Evolutionary conservation across 2,888 invertebrate genomes (phyloP), one percentile per base, ranked within the genome.

Genomic region (Lasioglossum lativentre): DNA sequence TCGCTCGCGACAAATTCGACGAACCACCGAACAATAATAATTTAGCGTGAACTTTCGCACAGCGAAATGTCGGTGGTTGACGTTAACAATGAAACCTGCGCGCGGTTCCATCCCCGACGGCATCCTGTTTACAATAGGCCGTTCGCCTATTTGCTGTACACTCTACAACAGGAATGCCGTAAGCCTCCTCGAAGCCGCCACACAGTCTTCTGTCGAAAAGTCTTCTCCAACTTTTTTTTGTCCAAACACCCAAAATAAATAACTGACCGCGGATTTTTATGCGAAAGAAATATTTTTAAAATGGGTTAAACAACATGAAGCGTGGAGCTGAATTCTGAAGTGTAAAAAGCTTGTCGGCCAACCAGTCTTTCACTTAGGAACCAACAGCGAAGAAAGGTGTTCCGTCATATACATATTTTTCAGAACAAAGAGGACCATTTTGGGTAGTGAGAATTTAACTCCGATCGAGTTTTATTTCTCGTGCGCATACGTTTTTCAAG

Each of bases 401-500:
- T 27, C 14, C 16, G 63, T 66, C 12, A 27, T 66, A 34, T n/a
- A n/a, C n/a, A n/a, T 66, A 66, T 30, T 66, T 66, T 30, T 19
- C 3, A 19, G 63, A 66, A 66, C 63, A 66, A 66, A 66, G 63
- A 66, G 63, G 16, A 19, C 63, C 63, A 66, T 66, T 34, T 19
- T 16, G 34, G 8, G 30, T 34, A 5, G 34, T 19, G 63, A 27
- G 59, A 59, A 59, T 59, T 59, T 66, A 66, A 73, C 59, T 1
- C 59, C 59, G 59, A 23, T 56, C 27, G 71, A 72, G 80, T 75
- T 86, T 56, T n/a, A 66, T 30, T 66, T 83, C 56, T 47, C 74
- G 47, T n/a, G 16, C 66, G n/a, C 71, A 34, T 23, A 16, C 66
- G 6, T 72, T 75, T 72, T 75, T 5, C 47, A 71, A 59, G 78